Evolutionary conservation across 2,888 invertebrate genomes (phyloP).

Genomic region (Erebia palarica): DNA sequence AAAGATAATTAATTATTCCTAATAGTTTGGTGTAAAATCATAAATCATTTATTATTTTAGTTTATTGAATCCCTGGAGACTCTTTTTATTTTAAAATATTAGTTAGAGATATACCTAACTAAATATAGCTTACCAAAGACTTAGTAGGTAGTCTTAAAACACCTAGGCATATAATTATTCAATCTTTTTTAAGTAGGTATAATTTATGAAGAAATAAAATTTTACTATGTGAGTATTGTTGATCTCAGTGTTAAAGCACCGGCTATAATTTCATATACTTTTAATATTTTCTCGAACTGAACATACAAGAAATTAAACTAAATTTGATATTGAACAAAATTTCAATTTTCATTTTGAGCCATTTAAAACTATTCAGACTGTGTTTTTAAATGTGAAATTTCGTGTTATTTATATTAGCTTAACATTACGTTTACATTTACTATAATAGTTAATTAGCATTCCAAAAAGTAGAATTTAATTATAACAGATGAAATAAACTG

Average conservation of each 20-base stretch:
- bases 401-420: neutral
- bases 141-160: neutral
- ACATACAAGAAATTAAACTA: neutral
- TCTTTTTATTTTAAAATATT: neutral
- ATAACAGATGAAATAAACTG: neutral
- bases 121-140: neutral
- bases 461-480: neutral
- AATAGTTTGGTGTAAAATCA: too few species aligned
- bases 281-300: constrained; percentile 4
- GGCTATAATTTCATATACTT: constrained; percentile 12
- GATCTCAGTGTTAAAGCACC: constrained; percentile 44
- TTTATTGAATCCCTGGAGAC: neutral
- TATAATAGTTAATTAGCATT: neutral
- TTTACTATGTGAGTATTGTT: constrained; percentile 32
- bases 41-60: too few species aligned
- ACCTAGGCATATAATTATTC: neutral
- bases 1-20: too few species aligned
- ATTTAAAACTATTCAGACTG: neutral
- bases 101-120: neutral
- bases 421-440: too few species aligned
- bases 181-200: neutral
- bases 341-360: too few species aligned
- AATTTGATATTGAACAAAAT: neutral
- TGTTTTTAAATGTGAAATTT: neutral
- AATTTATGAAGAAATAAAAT: constrained; percentile 14